Evolutionary conservation across 2,113 vertebrate genomes (phyloP).

Genomic region (Cathartes aura): DNA sequence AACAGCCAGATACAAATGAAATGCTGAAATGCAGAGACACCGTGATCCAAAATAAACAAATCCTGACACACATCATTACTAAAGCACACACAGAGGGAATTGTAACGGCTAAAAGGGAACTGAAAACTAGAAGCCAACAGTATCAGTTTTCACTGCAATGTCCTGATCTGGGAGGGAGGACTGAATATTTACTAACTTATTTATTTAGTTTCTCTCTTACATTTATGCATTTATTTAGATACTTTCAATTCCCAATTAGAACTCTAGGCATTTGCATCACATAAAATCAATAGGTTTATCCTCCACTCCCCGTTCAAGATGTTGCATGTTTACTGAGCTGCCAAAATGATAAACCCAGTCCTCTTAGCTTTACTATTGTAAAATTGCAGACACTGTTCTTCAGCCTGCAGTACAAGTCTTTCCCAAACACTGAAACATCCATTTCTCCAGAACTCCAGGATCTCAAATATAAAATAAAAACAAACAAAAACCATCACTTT

Average conservation of each 20-base stretch:
- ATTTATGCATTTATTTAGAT: constrained; percentile 11
- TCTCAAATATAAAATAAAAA: not conserved
- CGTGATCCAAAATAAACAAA: constrained; percentile 61
- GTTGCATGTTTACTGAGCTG: not conserved
- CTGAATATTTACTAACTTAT: not conserved
- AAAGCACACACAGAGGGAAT: constrained; percentile 49
- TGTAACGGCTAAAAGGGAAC: constrained; percentile 5
- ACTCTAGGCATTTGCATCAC: not conserved
- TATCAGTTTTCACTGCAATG: not conserved
- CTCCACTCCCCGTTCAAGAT: not conserved
- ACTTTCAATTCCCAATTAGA: not conserved
- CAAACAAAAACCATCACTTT: not conserved
- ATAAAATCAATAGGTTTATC: not conserved
- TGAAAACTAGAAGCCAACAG: not conserved
- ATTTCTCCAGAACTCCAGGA: not conserved
- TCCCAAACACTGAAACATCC: not conserved
- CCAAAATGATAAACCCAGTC: not conserved
- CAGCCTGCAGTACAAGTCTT: not conserved
- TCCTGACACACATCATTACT: constrained; percentile 58
- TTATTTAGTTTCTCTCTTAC: constrained; percentile 1
- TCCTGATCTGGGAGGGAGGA: not conserved
- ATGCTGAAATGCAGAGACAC: constrained; percentile 53
- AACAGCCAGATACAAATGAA: constrained; percentile 53
- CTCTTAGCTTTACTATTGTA: not conserved
- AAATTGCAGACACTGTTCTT: not conserved